Conservation (phyloP, 2,888 invertebrate species). For the Agelastica alni region DNA sequence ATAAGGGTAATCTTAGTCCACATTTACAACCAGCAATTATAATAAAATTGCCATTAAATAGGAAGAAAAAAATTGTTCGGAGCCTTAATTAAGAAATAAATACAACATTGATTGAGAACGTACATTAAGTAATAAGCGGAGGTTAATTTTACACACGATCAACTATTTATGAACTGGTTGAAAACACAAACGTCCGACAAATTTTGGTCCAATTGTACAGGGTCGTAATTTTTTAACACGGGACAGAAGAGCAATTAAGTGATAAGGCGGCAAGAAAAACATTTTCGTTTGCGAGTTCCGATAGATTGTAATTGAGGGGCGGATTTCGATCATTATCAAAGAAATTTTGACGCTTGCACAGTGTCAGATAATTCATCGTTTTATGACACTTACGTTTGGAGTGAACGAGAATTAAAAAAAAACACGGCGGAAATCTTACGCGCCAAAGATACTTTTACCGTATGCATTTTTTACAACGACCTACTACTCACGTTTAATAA, state of each 20-base stretch:
- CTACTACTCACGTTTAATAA: no score
- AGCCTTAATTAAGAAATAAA: constrained; percentile 15
- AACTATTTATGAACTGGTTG: constrained; percentile 18
- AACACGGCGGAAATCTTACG: no score
- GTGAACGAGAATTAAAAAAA: no score
- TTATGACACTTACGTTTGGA: no score
- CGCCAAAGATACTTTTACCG: no score
- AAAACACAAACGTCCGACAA: constrained; percentile 18
- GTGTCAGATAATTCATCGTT: no score
- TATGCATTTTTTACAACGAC: no score
- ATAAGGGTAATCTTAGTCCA: no score
- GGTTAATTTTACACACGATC: constrained; percentile 25
- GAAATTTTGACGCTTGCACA: constrained; percentile 14
- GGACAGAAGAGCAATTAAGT: neutral
- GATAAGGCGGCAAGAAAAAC: neutral
- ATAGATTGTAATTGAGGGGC: constrained; percentile 17
- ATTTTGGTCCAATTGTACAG: constrained; percentile 5
- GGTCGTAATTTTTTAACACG: neutral
- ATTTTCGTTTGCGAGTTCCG: constrained; percentile 3
- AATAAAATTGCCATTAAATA: no score
- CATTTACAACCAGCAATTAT: no score
- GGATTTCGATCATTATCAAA: constrained; percentile 16
- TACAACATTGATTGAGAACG: constrained; percentile 9
- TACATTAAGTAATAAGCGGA: constrained; percentile 9
- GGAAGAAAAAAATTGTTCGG: neutral